Base-by-base conservation (phyloP, 2,797 vertebrate genomes). In the Hyperoplus immaculatus region DNA sequence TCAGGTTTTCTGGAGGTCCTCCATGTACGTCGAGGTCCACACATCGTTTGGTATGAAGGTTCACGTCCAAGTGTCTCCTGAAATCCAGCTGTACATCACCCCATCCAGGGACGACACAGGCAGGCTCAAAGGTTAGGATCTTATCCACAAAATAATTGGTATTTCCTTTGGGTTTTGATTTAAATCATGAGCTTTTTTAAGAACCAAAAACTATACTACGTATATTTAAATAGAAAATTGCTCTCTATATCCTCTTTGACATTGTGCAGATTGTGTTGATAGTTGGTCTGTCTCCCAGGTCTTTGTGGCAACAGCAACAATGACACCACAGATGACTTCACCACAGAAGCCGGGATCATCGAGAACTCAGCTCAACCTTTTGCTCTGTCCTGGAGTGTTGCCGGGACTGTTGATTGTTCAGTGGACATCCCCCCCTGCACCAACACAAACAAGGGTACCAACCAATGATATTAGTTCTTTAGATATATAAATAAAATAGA, bases 251-350 rank as follows among this genome's bases (percentile, higher is more conserved):
- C 0, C n/a, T 21, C 2, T 47, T 1, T 51, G 29, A 16, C 50
- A 15, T 18, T 42, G 12, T 39, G 2, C n/a, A 21, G 11, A 47
- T 56, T 16, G 29, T 45, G 3, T 9, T 51, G 14, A 13, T 1
- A 45, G 12, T 51, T 7, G 15, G 7, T 69, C 16, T 49, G 0
- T 81, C 9, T 16, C 46, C 80, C 50, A 97, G 96, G 96, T 46
- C 95, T 97, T 47, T 96, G 96, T 84, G 96, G 96, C 21, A 96
- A 96, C 86, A 88, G 84, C 63, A 97, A 96, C 80, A 87, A 84
- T 14, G 94, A 95, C 77, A 93, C 92, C 8, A 94, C 88, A 6
- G 96, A 97, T 18, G 96, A 97, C 80, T 97, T 96, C 84, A 94
- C 90, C 75, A 93, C 95, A 94, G 93, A 82, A 94, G 93, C 29